phyloP scores from a whole-genome alignment of 2,113 vertebrate species.

The Pseudopipra pipra region DNA sequence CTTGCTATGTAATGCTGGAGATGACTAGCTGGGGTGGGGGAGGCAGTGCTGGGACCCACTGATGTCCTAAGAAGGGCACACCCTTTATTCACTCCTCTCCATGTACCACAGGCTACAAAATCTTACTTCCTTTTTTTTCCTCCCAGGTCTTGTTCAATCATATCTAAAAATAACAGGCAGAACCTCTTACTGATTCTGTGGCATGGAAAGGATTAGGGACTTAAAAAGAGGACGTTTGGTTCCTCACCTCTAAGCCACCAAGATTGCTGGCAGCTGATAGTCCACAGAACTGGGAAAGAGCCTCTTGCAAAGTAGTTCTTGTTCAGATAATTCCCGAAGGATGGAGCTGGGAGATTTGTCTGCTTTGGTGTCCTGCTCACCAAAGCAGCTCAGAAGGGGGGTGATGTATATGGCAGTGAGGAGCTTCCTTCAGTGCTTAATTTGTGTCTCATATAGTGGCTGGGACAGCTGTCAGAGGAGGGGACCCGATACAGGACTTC shows the following conservation, averaged over 20 bases:
- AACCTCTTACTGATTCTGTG: background rate
- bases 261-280: background rate
- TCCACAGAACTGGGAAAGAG: background rate
- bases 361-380: background rate
- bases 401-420: background rate
- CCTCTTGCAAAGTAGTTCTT: background rate
- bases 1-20: conserved; percentile 53
- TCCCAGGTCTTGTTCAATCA: conserved; percentile 33
- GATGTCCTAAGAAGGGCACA: conserved; percentile 45
- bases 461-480: background rate
- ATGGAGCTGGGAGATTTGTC: background rate
- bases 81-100: conserved; percentile 51
- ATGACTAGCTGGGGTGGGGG: conserved; percentile 64
- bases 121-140: conserved; percentile 56
- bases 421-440: background rate
- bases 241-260: background rate
- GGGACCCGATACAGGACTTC: background rate
- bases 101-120: conserved; percentile 68
- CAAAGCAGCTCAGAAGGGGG: background rate
- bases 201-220: background rate
- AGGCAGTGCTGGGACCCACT: conserved; percentile 29
- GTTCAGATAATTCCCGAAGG: background rate
- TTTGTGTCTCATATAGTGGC: background rate
- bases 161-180: conserved; percentile 56
- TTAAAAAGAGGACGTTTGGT: background rate